Conservation (phyloP, 2,888 invertebrate species). For the Poecilobothrus nobilitatus region DNA sequence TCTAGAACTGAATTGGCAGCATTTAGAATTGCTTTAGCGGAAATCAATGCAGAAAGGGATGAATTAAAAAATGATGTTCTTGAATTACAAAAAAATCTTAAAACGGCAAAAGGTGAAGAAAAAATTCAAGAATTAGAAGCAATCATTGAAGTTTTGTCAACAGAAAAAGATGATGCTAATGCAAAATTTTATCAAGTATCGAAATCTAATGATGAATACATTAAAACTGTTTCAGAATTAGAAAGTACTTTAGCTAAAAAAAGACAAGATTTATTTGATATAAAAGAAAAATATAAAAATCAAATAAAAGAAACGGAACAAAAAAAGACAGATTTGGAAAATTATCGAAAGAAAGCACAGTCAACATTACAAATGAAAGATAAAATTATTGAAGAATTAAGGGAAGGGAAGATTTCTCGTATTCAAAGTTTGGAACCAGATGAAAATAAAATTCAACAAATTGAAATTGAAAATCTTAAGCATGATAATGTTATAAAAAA, state of each 20-base stretch:
- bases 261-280: slow-evolving; percentile 44
- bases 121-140: slow-evolving; percentile 31
- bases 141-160: slow-evolving; percentile 26
- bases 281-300: slow-evolving; percentile 46
- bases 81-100: slow-evolving; percentile 31
- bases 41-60: slow-evolving; percentile 35
- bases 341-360: slow-evolving; percentile 71
- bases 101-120: slow-evolving; percentile 28
- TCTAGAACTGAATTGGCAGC: slow-evolving; percentile 32
- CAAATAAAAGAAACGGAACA: slow-evolving; percentile 44
- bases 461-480: slow-evolving; percentile 54
- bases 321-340: slow-evolving; percentile 54
- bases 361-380: slow-evolving; percentile 70
- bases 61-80: slow-evolving; percentile 30
- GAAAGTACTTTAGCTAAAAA: slow-evolving; percentile 42
- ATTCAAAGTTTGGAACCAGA: slow-evolving; percentile 19
- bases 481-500: slow-evolving; percentile 29
- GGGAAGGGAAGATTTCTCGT: slow-evolving; percentile 29
- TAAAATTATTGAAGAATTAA: slow-evolving; percentile 56
- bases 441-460: slow-evolving; percentile 42
- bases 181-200: slow-evolving; percentile 29
- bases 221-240: slow-evolving; percentile 38
- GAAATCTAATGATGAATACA: slow-evolving; percentile 30
- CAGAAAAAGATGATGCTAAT: slow-evolving; percentile 32
- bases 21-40: slow-evolving; percentile 35